Conservation (phyloP, 2,113 vertebrate genomes). For the Cyanoramphus novaezelandiae region DNA sequence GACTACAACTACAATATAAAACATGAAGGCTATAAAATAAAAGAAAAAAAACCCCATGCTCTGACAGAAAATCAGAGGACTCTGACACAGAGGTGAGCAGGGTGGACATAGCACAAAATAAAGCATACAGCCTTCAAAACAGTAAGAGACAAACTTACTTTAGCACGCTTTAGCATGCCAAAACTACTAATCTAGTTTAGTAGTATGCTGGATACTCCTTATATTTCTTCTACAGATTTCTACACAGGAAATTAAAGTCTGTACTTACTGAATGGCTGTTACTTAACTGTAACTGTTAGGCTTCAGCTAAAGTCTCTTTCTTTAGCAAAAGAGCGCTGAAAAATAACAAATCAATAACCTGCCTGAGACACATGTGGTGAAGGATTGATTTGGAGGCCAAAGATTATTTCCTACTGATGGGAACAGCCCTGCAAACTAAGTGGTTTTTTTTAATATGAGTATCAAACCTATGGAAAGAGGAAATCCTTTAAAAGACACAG, state of each 20-base stretch:
- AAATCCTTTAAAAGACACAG: neutral
- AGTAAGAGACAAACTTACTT: neutral
- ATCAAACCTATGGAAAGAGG: neutral
- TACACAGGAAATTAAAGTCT: slow-evolving; percentile 72
- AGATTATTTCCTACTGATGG: neutral
- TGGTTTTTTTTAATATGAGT: neutral
- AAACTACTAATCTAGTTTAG: slow-evolving; percentile 22
- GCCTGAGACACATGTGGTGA: slow-evolving; percentile 22
- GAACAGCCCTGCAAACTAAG: neutral
- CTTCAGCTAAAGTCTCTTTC: neutral
- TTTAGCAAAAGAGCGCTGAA: slow-evolving; percentile 39
- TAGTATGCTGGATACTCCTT: slow-evolving; percentile 34
- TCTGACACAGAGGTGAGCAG: neutral
- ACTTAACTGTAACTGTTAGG: slow-evolving; percentile 26
- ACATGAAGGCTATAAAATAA: neutral
- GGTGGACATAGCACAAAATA: neutral
- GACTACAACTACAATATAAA: neutral
- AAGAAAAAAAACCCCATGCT: neutral
- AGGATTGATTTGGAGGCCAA: slow-evolving; percentile 19
- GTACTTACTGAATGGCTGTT: slow-evolving; percentile 24
- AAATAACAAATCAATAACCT: slow-evolving; percentile 52
- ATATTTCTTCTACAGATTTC: slow-evolving; percentile 49
- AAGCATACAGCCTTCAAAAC: neutral
- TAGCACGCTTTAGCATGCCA: neutral
- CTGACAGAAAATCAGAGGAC: neutral